Evolutionary conservation across 1,140 invertebrate genomes (phyloP).

Genomic region (Bicyclus anynana): DNA sequence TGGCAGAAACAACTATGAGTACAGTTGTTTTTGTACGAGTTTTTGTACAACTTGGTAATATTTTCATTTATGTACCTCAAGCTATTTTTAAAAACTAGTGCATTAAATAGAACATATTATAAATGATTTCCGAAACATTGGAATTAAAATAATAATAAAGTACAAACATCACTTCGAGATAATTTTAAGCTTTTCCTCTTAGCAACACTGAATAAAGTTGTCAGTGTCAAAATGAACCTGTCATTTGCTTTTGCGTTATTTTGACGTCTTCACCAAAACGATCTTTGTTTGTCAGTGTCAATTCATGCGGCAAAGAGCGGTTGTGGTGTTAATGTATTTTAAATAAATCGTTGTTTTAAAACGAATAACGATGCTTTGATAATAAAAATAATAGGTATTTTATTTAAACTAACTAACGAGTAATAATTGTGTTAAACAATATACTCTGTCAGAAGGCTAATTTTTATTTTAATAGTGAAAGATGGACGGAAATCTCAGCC

Average conservation of each 20-base stretch:
- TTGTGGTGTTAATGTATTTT: constrained; percentile 33
- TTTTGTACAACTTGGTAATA: too few species aligned
- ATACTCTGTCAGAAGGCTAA: constrained; percentile 4
- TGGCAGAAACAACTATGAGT: too few species aligned
- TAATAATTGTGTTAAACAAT: not conserved
- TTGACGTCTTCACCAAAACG: not conserved
- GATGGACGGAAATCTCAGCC: constrained; percentile 53
- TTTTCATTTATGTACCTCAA: too few species aligned
- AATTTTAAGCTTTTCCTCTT: too few species aligned
- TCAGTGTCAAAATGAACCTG: too few species aligned
- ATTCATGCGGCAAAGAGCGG: constrained; percentile 29
- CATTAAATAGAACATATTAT: too few species aligned
- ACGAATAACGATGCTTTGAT: not conserved
- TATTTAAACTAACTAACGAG: constrained; percentile 2
- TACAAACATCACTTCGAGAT: too few species aligned
- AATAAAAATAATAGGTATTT: constrained; percentile 14
- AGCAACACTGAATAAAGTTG: not conserved
- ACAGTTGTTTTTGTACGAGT: too few species aligned
- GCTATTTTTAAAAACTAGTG: too few species aligned
- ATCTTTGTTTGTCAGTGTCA: constrained; percentile 32
- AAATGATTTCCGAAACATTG: too few species aligned
- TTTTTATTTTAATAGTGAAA: constrained; percentile 53
- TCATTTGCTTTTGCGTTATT: too few species aligned
- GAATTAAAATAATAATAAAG: too few species aligned
- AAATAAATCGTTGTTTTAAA: constrained; percentile 30